Evolutionary conservation across 2,888 invertebrate species (phyloP).

Genomic region (Morinoia aosen): DNA sequence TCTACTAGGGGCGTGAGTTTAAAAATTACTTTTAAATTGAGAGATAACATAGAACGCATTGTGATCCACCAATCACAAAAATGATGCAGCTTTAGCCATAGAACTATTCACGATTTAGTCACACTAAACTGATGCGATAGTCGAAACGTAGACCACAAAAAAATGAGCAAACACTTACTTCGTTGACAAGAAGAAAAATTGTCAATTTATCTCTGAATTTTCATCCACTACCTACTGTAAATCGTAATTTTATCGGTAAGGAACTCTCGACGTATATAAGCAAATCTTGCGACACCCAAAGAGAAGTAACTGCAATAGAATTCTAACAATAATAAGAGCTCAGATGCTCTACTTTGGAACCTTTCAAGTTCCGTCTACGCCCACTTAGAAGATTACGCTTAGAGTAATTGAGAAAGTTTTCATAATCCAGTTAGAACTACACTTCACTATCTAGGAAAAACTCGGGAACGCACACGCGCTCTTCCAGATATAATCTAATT

Average conservation of each 20-base stretch:
- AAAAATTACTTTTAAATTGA: neutral
- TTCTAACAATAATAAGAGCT: constrained; percentile 24
- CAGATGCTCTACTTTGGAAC: neutral
- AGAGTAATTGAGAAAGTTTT: constrained; percentile 51
- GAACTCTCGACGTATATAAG: constrained; percentile 15
- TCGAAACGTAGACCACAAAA: neutral
- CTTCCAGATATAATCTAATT: constrained; percentile 47
- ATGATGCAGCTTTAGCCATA: neutral
- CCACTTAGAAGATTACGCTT: constrained; percentile 50
- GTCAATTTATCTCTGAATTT: neutral
- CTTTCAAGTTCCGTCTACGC: constrained; percentile 21
- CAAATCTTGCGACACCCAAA: neutral
- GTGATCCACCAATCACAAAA: neutral
- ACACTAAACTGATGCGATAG: neutral
- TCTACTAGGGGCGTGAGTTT: neutral
- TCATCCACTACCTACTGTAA: neutral
- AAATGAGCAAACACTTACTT: neutral
- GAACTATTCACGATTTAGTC: neutral
- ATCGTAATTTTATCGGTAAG: neutral
- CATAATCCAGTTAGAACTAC: constrained; percentile 53
- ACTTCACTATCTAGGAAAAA: constrained; percentile 52
- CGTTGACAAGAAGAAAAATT: neutral
- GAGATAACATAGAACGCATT: neutral
- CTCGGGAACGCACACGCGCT: constrained; percentile 44
- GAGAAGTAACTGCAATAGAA: constrained; percentile 14